Conservation (phyloP, 2,113 vertebrate species). For the Myrmophylax atrothorax region DNA sequence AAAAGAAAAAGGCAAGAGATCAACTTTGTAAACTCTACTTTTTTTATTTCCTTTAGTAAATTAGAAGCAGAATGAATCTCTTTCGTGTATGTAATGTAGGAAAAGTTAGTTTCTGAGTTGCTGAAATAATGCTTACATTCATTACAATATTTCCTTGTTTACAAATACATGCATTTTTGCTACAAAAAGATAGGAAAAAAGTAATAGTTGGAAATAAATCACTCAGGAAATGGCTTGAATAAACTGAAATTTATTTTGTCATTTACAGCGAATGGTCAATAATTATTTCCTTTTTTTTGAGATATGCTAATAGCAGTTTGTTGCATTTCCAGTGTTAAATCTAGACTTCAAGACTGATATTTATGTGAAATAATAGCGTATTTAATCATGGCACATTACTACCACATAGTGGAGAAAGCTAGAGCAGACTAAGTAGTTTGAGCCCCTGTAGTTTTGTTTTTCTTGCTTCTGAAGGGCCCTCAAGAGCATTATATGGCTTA, state of each 20-base stretch:
- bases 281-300: background rate
- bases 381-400: background rate
- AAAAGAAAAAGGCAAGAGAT: background rate
- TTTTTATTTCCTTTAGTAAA: background rate
- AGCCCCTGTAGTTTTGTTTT: background rate
- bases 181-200: background rate
- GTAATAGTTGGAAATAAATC: background rate
- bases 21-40: background rate
- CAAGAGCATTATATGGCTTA: background rate
- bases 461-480: background rate
- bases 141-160: background rate
- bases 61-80: background rate
- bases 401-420: constrained; percentile 21
- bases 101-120: background rate
- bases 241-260: background rate
- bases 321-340: background rate
- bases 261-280: background rate
- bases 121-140: background rate
- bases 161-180: background rate
- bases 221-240: background rate
- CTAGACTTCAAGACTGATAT: background rate
- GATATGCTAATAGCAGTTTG: background rate
- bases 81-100: background rate
- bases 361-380: background rate
- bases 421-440: background rate